phyloP scores from a whole-genome alignment of 2,113 vertebrate genomes.

The Leptosomus discolor region DNA sequence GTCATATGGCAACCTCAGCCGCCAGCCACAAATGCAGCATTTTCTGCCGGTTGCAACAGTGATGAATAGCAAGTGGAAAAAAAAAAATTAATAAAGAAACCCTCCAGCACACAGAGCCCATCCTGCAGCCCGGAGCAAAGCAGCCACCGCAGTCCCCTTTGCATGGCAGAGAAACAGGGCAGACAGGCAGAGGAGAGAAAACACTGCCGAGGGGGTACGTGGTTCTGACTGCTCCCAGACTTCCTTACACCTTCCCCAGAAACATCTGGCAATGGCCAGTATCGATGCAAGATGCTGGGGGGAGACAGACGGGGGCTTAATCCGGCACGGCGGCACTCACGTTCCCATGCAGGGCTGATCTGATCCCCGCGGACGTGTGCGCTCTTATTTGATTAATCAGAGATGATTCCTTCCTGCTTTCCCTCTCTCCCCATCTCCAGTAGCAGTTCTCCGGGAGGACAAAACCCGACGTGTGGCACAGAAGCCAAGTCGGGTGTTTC shows the following conservation, averaged over 20 bases:
- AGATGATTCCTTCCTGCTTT: background rate
- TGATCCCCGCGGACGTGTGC: accelerated
- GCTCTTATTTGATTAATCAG: background rate
- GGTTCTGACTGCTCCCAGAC: background rate
- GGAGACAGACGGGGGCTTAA: accelerated
- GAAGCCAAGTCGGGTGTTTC: background rate
- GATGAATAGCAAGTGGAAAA: background rate
- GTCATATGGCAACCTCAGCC: background rate
- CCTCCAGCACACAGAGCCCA: background rate
- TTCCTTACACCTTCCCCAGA: background rate
- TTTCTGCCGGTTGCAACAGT: background rate
- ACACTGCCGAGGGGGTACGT: accelerated
- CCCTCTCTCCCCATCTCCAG: background rate
- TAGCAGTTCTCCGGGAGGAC: background rate
- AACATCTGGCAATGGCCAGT: background rate
- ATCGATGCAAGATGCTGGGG: background rate
- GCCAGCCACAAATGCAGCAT: background rate
- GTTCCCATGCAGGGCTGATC: accelerated
- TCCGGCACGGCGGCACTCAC: accelerated
- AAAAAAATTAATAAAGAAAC: background rate
- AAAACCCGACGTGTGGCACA: accelerated
- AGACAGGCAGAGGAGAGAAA: background rate
- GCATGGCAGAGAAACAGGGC: background rate
- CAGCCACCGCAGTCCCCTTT: background rate
- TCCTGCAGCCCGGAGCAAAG: accelerated